Evolutionary conservation across 1,140 invertebrate genomes (phyloP), one percentile per base, ranked within the genome.

Genomic region (Eubasilissa regina): DNA sequence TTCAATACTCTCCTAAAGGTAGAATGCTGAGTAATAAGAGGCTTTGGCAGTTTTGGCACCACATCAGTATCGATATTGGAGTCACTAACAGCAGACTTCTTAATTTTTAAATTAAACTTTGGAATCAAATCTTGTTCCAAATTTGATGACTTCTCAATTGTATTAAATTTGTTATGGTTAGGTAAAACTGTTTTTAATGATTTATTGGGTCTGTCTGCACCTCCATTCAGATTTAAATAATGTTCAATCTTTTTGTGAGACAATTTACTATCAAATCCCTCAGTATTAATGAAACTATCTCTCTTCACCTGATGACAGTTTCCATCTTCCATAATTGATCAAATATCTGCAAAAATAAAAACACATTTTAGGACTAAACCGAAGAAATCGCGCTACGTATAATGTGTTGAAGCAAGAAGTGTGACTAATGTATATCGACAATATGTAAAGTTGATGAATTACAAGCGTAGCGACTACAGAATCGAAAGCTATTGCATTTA

Each of bases 261-360:
- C 11, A 51, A 17, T 15, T 17, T 66, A 12, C 25, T 77, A 47
- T 68, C 75, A 47, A 66, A 55, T 47, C 53, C 53, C 35, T 64
- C 75, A 25, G 25, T 35, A 25, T 58, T 17, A 17, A 73, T 35
- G 17, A 75, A 43, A 17, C 74, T 77, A 43, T 79, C 81, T 62
- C 56, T 79, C 68, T 78, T 66, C 17, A 74, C 45, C 53, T 74
- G 77, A 25, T 74, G 70, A 79, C 58, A 79, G 43, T 55, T 68
- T 70, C 73, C 66, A 77, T 79, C 81, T 77, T 82, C 81, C 81
- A 82, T 81, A 76, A 64, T 75, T 74, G 77, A 19, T 45, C 51
- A 48, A 70, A 62, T 74, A 68, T 75, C 80, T 81, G 80, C 43
- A 82, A 77, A 73, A 55, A 74, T 25, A 55, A 56, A 55, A 55